Evolutionary conservation across 2,113 vertebrate species (phyloP).

Genomic region (Prochilodus magdalenae): DNA sequence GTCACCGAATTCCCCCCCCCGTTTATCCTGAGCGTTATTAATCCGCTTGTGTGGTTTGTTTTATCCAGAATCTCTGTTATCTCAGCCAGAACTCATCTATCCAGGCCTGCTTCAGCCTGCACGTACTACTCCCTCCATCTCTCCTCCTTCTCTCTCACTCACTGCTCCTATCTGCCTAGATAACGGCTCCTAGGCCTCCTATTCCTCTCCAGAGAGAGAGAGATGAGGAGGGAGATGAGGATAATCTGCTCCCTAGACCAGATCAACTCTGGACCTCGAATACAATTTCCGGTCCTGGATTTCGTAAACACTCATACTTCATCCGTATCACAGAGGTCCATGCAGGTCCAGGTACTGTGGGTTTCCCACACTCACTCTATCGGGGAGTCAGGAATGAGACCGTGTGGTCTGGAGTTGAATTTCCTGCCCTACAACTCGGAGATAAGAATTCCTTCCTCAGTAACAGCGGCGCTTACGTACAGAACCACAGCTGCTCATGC

Average conservation of each 20-base stretch:
- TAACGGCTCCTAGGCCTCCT: slow-evolving; percentile 32
- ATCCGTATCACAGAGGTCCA: not conserved
- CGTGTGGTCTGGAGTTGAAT: too few species aligned
- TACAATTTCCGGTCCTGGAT: not conserved
- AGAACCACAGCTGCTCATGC: too few species aligned
- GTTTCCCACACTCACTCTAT: not conserved
- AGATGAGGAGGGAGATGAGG: slow-evolving; percentile 46
- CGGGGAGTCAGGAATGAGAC: not conserved
- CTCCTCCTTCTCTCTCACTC: slow-evolving; percentile 6
- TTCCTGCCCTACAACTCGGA: too few species aligned
- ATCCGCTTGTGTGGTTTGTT: slow-evolving; percentile 12
- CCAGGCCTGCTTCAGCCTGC: not conserved
- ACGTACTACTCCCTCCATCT: not conserved
- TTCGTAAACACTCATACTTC: not conserved
- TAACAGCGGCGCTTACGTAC: too few species aligned
- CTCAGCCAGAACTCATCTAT: slow-evolving; percentile 39
- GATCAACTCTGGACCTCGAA: not conserved
- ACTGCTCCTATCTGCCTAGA: slow-evolving; percentile 6
- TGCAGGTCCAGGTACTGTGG: not conserved
- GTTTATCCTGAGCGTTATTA: not conserved
- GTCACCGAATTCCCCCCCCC: too few species aligned
- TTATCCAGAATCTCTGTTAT: slow-evolving; percentile 27
- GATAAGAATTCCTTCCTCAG: too few species aligned
- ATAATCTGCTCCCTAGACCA: not conserved
- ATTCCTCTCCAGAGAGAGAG: slow-evolving; percentile 21